Percentiles rank a stretch among this genome's conserved stretches.
Evolutionary conservation across 2,888 invertebrate genomes (phyloP).

Genomic region (Eueremaeus valkanovi): DNA sequence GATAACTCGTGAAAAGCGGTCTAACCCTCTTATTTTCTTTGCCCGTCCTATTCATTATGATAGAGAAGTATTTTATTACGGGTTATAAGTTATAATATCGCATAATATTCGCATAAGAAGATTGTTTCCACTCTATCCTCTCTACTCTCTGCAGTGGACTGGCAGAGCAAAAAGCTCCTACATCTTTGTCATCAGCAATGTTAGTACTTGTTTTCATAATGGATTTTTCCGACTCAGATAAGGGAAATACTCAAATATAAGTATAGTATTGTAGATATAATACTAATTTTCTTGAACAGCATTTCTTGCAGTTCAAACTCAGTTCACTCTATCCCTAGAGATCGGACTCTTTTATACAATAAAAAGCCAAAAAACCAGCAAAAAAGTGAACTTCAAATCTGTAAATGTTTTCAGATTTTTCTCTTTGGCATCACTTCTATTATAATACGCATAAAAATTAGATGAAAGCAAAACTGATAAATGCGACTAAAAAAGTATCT

Average conservation of each 20-base stretch:
- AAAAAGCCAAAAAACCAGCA: not conserved
- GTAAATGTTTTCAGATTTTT: not conserved
- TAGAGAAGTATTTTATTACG: slow-evolving; percentile 14
- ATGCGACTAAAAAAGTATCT: not conserved
- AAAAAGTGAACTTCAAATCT: slow-evolving; percentile 9
- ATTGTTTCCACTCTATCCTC: too few species aligned
- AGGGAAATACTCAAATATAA: not conserved
- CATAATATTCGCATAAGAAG: not conserved
- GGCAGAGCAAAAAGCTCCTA: too few species aligned
- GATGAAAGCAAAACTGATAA: not conserved
- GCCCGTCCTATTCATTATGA: not conserved
- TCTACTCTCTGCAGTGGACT: too few species aligned
- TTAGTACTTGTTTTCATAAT: not conserved
- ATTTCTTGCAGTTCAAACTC: not conserved
- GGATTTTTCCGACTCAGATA: not conserved
- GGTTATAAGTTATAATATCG: not conserved
- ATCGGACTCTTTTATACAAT: slow-evolving; percentile 5
- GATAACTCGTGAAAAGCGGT: not conserved
- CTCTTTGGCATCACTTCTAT: not conserved
- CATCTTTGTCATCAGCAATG: not conserved
- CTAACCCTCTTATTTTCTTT: not conserved
- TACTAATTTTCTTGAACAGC: not conserved
- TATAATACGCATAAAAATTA: not conserved
- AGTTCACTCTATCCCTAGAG: not conserved
- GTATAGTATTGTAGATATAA: not conserved